Evolutionary conservation across 2,888 invertebrate genomes (phyloP), one percentile per base, ranked within the genome.

Genomic region (Leistus spinibarbis): DNA sequence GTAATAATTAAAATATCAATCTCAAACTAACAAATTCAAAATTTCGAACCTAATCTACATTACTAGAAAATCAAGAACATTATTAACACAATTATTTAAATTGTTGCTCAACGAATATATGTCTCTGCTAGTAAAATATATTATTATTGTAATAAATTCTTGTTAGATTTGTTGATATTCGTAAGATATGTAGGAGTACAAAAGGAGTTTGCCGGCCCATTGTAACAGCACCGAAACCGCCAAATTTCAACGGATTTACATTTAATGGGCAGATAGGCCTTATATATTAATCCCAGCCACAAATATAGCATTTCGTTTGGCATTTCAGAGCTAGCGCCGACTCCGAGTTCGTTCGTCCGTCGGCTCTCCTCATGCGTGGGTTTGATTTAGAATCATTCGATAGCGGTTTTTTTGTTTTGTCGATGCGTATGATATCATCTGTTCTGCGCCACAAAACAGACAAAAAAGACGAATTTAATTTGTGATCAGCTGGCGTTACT

Each of bases 351-450:
- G n/a, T n/a, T n/a, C 3, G 40, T 40, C 40, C 40, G 40, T 40
- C 40, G 40, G 40, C 40, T 40, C 40, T 24, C 24, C 24, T 40
- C 40, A 60, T 64, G 71, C 63, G 71, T 71, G 54, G 71, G 71
- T 64, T 71, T 71, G 70, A 70, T 70, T 62, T 70, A 70, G 63
- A 54, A 71, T 71, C 71, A 63, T 54, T 63, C 71, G 71, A 63
- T 64, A 63, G 54, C 63, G 57, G 54, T 64, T 71, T 71, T n/a
- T 71, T 71, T 69, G 54, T 64, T 71, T 71, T 7, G 62, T 71
- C 71, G 71, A 63, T 71, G 64, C 17, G 64, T 54, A 71, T 71
- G 71, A 71, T 71, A 71, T 71, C 71, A 71, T 71, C 71, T 53
- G 63, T 54, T 64, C 71, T 54, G 54, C 53, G 54, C 40, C 40